Evolutionary conservation across 2,113 vertebrate species (phyloP), one percentile per base, ranked within the genome.

Genomic region (Pseudorasbora parva): DNA sequence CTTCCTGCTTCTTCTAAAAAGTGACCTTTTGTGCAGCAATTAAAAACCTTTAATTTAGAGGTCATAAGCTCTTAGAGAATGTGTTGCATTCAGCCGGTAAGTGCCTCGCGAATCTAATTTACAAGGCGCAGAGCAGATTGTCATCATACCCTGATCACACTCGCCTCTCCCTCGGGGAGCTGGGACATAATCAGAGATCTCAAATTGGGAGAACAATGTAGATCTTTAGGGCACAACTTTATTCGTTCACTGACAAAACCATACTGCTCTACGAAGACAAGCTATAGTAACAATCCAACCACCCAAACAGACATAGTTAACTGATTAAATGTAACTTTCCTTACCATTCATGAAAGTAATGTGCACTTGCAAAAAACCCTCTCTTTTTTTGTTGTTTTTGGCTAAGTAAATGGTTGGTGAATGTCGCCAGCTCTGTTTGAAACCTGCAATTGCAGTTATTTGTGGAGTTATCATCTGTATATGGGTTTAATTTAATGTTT

Each of bases 1-100:
- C 12, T 59, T 57, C 7, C 21, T 17, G 33, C 54, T 62, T 57
- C 37, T 62, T 62, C 37, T 60, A 60, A 78, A 60, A 78, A 19
- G n/a, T 1, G 0, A 19, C 37, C 56, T 8, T 60, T 45, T 2
- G 73, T 19, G 30, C 14, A 83, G 25, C 90, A 84, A 81, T 87
- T 89, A 89, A 89, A 81, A 84, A 75, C 69, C 88, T 88, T 86
- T 91, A 89, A 91, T 91, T 92, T 90, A 87, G 89, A 88, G 86
- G 87, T 87, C 86, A 88, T 91, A 87, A 88, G 86, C 88, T 92
- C 80, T 81, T 88, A 90, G 89, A 91, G 88, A 89, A 88, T 88
- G 90, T 85, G 90, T 84, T 85, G 86, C 86, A 85, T 91, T 88
- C 88, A 84, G 86, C 69, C 87, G 87, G 86, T 90, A 89, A 90